Evolutionary conservation across 2,113 vertebrate species (phyloP).

Genomic region (Corythornis madagascariensis): DNA sequence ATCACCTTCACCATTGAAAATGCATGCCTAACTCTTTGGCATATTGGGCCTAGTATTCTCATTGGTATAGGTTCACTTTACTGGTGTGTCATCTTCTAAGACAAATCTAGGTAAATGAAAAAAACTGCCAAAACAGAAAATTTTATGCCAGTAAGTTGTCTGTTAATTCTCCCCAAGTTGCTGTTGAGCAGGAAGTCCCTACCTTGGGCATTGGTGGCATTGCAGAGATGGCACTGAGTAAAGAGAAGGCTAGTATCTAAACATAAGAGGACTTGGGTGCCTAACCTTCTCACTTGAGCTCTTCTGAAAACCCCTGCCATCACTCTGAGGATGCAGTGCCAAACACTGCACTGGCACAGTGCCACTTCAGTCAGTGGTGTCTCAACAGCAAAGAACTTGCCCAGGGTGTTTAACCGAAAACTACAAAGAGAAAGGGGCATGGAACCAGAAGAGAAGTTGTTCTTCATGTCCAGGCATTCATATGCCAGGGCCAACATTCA

Average conservation of each 20-base stretch:
- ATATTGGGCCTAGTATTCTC: neutral
- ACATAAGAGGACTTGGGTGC: fast-evolving
- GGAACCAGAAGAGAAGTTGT: neutral
- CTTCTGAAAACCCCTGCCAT: neutral
- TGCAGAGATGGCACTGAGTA: neutral
- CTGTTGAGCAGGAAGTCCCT: neutral
- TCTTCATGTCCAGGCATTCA: neutral
- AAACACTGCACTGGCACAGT: neutral
- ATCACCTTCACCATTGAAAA: neutral
- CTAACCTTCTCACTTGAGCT: neutral
- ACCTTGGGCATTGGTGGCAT: neutral
- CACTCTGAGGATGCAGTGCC: neutral
- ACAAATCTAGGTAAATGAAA: neutral
- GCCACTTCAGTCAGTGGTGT: constrained; percentile 7
- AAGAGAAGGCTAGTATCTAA: neutral
- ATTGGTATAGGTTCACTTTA: neutral
- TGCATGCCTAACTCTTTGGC: neutral
- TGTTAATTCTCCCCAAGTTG: neutral
- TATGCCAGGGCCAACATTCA: neutral
- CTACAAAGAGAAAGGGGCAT: neutral
- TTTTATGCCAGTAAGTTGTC: neutral
- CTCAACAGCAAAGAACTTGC: constrained; percentile 29
- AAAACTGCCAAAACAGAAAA: neutral
- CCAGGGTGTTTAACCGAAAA: constrained; percentile 18
- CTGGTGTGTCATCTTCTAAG: neutral